Conservation (phyloP, 2,113 vertebrate species). For the Cacatua alba region DNA sequence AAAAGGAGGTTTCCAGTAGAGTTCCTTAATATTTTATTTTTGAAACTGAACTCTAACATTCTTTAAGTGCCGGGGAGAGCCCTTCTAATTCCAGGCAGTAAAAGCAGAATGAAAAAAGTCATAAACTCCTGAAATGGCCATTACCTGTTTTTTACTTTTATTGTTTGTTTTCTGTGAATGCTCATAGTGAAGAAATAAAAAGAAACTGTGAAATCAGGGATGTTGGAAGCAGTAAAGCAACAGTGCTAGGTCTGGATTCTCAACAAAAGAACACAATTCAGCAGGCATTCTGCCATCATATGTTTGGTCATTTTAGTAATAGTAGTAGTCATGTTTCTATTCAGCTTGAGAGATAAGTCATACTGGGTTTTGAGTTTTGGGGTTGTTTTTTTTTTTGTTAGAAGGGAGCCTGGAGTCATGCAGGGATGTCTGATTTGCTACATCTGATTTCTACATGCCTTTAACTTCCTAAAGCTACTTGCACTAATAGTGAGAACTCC, state of each 20-base stretch:
- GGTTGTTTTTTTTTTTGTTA: background rate
- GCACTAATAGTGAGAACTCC: background rate
- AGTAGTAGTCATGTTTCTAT: background rate
- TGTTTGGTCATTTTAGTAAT: background rate
- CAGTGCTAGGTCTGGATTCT: background rate
- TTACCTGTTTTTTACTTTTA: background rate
- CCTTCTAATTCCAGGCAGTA: background rate
- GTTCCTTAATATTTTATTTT: background rate
- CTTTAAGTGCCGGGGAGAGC: background rate
- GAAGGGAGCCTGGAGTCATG: background rate
- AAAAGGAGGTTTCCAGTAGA: background rate
- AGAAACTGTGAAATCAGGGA: background rate
- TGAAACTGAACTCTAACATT: background rate
- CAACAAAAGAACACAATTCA: background rate
- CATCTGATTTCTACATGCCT: background rate
- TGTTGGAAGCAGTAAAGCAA: background rate
- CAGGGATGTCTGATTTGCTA: background rate
- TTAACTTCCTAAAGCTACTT: background rate
- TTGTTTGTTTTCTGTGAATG: background rate
- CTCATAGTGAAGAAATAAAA: background rate
- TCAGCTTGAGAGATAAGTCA: background rate
- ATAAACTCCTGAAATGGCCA: background rate
- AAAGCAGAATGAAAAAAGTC: background rate
- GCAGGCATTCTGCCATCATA: background rate
- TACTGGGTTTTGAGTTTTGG: no score